Conservation (phyloP, 2,113 vertebrate genomes). For the Bubo bubo region DNA sequence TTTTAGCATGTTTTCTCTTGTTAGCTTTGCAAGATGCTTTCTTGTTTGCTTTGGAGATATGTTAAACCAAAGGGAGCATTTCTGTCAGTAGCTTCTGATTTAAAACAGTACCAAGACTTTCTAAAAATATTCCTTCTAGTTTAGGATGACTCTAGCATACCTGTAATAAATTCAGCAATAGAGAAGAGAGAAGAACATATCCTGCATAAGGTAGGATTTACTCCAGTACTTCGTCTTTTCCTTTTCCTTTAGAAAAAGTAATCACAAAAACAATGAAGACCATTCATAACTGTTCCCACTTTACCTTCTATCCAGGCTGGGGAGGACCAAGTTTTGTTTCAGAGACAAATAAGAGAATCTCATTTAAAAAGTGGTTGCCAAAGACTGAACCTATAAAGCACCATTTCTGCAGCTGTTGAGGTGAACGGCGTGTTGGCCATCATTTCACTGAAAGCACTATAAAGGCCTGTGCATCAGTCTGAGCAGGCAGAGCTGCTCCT, state of each 20-base stretch:
- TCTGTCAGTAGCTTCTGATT: neutral
- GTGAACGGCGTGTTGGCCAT: accelerated
- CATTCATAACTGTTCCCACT: neutral
- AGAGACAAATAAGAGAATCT: neutral
- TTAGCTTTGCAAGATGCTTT: constrained; percentile 36
- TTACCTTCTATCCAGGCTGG: neutral
- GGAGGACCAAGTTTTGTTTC: neutral
- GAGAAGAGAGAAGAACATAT: constrained; percentile 34
- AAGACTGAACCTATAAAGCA: neutral
- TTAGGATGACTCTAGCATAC: neutral
- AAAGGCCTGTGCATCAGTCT: neutral
- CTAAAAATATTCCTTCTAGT: constrained; percentile 17
- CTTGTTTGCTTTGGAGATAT: constrained; percentile 4
- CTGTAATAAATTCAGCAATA: constrained; percentile 19
- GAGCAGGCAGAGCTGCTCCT: neutral
- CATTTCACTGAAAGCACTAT: neutral
- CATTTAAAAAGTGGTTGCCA: neutral
- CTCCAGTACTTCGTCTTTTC: neutral
- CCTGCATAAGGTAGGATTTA: constrained; percentile 25
- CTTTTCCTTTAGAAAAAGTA: neutral
- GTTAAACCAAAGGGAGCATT: neutral
- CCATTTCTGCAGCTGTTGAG: neutral
- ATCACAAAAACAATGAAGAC: neutral
- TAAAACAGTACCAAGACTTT: neutral
- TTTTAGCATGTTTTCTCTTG: constrained; percentile 42